Evolutionary conservation across 1,140 invertebrate species (phyloP).

Genomic region (Drosophila simulans): DNA sequence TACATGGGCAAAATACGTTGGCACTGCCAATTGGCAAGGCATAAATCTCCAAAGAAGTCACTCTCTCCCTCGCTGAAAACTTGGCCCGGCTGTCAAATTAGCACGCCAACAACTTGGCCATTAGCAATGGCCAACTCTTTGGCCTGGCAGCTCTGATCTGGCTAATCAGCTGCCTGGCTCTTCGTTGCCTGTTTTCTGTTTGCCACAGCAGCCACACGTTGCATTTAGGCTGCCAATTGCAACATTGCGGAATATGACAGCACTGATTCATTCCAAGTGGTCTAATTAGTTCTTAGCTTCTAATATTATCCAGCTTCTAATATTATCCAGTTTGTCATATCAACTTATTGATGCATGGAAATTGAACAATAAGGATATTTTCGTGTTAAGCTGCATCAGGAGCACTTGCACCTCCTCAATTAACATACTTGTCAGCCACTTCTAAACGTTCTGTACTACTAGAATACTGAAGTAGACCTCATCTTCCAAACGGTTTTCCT

Average conservation of each 20-base stretch:
- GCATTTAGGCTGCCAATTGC: not conserved
- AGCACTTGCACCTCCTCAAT: not conserved
- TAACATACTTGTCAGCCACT: not conserved
- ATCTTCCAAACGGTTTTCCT: conserved; percentile 23
- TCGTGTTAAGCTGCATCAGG: not conserved
- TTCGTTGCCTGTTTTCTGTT: not conserved
- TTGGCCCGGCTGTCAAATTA: conserved; percentile 67
- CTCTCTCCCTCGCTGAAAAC: conserved; percentile 23
- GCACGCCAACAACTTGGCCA: conserved; percentile 55
- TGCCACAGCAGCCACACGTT: conserved; percentile 4
- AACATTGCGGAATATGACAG: conserved; percentile 16
- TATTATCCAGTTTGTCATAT: too few species aligned
- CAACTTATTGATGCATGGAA: too few species aligned
- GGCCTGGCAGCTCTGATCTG: conserved; percentile 35
- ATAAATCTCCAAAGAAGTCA: conserved; percentile 60
- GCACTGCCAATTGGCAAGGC: conserved; percentile 69
- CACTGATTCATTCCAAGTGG: conserved; percentile 17
- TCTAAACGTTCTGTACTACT: not conserved
- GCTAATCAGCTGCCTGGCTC: conserved; percentile 41
- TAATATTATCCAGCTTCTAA: not conserved
- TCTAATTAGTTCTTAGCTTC: conserved; percentile 28
- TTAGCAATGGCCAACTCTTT: conserved; percentile 30
- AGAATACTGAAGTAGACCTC: not conserved
- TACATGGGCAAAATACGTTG: conserved; percentile 77
- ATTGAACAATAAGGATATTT: too few species aligned